Conservation (phyloP, 2,113 vertebrate species). For the Accipiter virgatus region DNA sequence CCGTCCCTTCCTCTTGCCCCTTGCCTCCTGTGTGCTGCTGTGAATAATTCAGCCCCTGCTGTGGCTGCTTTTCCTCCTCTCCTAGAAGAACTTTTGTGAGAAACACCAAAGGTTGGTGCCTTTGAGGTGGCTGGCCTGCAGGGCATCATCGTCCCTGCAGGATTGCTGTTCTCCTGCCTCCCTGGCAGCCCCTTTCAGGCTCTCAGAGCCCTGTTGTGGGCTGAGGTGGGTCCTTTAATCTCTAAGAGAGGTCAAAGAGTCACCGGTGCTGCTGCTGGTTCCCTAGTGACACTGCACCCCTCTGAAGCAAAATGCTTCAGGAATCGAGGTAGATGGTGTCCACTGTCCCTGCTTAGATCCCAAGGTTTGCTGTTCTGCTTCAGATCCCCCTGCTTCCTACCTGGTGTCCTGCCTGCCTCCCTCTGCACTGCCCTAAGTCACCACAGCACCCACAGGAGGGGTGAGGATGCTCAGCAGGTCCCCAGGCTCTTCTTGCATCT, state of each 20-base stretch:
- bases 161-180: background rate
- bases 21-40: background rate
- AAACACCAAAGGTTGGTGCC: background rate
- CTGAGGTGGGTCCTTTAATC: background rate
- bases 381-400: no score
- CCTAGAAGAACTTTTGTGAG: background rate
- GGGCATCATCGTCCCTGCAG: background rate
- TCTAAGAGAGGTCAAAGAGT: background rate
- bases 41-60: background rate
- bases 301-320: background rate
- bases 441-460: background rate
- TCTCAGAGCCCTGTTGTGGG: background rate
- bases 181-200: background rate
- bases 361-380: background rate
- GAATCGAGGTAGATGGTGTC: background rate
- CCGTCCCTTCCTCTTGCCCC: fast-evolving
- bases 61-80: background rate
- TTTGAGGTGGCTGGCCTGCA: background rate
- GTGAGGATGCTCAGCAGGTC: background rate
- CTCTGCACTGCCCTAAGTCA: background rate
- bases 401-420: background rate
- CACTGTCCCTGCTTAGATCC: background rate
- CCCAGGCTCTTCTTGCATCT: background rate
- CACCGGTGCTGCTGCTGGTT: background rate
- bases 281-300: background rate